Base-by-base conservation (phyloP, 2,888 invertebrate species). In the Erebia epiphron region DNA sequence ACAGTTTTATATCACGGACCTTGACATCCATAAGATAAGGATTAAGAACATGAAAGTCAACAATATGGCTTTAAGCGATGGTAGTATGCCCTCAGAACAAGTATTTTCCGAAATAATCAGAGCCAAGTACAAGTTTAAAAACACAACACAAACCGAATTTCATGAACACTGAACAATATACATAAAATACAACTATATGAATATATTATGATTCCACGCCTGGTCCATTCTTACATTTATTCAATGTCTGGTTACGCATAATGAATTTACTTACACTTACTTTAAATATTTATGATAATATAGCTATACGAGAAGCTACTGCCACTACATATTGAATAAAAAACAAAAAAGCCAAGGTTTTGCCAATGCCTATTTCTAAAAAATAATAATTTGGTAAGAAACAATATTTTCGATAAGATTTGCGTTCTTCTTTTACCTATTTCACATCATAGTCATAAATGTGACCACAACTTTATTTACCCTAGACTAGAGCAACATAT, bases 221-320 rank as follows among this genome's bases (percentile, higher is more conserved):
- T 73, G 72, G 74, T 77, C 73, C 75, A 65, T 69, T 69, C 74
- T 75, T 74, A 74, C 68, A 72, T 69, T 68, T 73, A 65, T 68
- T 72, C 69, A 73, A 67, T 68, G 67, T 62, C 72, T 71, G 73
- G 71, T 76, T 76, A 76, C 67, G 74, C 72, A 71, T 74, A 69
- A 75, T 73, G 69, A 71, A 75, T 73, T 72, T 69, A 73, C 74
- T 76, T 76, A 77, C n/a, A 62, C 69, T 75, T 78, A 76, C 18
- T 56, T 41, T 67, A 65, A 18, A 73, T 62, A 69, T 61, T 61
- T 43, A 62, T 49, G 13, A 62, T 54, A 70, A 70, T 76, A 75
- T 73, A 72, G 73, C 70, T 76, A 73, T 71, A 78, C 71, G 75
- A 75, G 75, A 73, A 75, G 67, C 75, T 77, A 77, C 78, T 77